Conservation (phyloP, 64 coral and sea anemone species). For the Montipora capricornis region DNA sequence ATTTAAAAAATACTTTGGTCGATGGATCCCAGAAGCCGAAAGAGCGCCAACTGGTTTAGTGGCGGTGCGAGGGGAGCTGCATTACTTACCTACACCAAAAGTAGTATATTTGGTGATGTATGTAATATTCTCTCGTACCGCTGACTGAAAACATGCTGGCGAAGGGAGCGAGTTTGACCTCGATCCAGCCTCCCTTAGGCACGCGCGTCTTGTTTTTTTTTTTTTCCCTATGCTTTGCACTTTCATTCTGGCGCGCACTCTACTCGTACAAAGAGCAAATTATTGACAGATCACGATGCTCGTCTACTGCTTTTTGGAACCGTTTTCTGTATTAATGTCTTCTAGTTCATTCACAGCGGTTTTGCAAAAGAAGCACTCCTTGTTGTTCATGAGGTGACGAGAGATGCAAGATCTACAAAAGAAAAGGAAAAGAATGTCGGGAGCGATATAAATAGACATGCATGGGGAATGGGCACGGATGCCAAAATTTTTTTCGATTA, state of each 20-base stretch:
- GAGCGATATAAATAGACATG: not conserved
- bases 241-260: too few relatives aligned
- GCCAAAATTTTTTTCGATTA: too few relatives aligned
- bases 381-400: constrained; percentile 99
- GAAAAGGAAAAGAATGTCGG: not conserved
- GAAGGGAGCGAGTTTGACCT: not conserved
- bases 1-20: too few relatives aligned
- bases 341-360: constrained; percentile 72
- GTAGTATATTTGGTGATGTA: too few relatives aligned
- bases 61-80: too few relatives aligned
- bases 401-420: constrained; percentile 89
- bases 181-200: not conserved
- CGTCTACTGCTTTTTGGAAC: not conserved
- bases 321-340: constrained; percentile 20
- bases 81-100: too few relatives aligned
- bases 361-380: constrained; percentile 99
- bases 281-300: too few relatives aligned
- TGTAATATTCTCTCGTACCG: not conserved
- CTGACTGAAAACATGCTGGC: not conserved
- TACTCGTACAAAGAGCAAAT: not conserved
- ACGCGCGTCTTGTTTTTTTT: not conserved
- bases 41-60: too few relatives aligned
- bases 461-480: too few relatives aligned
- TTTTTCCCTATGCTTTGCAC: too few relatives aligned
- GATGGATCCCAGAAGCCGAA: too few relatives aligned